Base-by-base conservation (phyloP, 2,888 invertebrate species). In the Ypsolopha sequella region DNA sequence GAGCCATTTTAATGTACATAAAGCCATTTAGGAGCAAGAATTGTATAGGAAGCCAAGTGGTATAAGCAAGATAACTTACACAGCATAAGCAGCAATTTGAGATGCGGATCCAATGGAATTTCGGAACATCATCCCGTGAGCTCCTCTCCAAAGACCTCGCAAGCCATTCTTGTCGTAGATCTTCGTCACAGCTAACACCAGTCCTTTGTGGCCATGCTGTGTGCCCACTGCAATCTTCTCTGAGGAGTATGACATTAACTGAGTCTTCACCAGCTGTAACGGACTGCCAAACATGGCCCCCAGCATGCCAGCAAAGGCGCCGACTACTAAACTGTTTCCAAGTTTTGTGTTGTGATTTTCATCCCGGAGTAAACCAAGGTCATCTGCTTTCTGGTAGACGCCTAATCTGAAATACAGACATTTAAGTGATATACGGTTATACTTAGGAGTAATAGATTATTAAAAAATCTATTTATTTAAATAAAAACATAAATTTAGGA, bases 261-360 rank as follows among this genome's bases (percentile, higher is more conserved):
- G 96, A 0, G 95, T 95, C 80, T 96, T 96, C 0, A 96, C 93
- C 80, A 98, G 78, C 68, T 95, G 96, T 51, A 97, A 89, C 0
- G 97, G 97, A 76, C 96, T 97, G 3, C 94, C 96, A 53, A 92
- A 81, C 53, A 92, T 88, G 1, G 93, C 93, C 1, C 96, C 97
- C 34, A 92, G 72, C 60, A 91, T 89, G 0, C 97, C 97, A 9
- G 95, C 90, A 7, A 91, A 60, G 0, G 94, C 94, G 2, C 95
- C 95, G 57, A 93, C 91, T 14, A 91, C 60, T 1, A 93, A 81
- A 54, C 93, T 94, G 58, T 91, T 90, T 0, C 87, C 52, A 54
- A 93, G 88, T 48, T 91, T 90, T 0, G 93, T 89, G 50, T 91
- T 88, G 0, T 94, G 93, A 36, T 91, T 64, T n/a, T 87, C 77